A percentile compares a stretch with the other conserved stretches of the same genome.
Conservation (phyloP, 2,113 vertebrate species). For the Corvus moneduloides region DNA sequence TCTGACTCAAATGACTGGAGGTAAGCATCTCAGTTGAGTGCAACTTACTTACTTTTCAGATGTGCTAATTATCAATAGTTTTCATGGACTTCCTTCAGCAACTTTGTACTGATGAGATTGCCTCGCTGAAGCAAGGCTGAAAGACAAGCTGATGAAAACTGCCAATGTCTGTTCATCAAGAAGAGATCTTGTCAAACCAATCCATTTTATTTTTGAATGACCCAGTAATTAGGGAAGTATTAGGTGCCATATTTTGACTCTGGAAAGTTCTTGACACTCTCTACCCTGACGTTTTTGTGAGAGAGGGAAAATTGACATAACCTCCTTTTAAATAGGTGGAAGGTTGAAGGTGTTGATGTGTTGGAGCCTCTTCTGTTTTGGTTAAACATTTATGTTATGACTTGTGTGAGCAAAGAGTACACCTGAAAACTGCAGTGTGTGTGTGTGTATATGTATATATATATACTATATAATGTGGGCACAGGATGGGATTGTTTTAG, state of each 20-base stretch:
- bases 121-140: neutral
- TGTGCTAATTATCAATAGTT: neutral
- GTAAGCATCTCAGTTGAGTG: neutral
- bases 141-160: neutral
- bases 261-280: neutral
- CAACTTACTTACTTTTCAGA: neutral
- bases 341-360: neutral
- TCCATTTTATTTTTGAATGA: neutral
- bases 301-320: neutral
- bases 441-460: rapidly evolving
- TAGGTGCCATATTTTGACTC: neutral
- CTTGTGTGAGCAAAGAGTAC: neutral
- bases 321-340: neutral
- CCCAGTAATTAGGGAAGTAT: neutral
- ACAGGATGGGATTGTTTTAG: neutral
- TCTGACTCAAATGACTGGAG: neutral
- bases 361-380: neutral
- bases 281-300: neutral
- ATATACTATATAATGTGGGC: neutral
- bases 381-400: neutral
- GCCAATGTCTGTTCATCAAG: neutral
- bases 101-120: neutral
- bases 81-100: neutral
- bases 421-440: neutral
- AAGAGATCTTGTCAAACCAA: neutral